Percentiles rank a stretch among this genome's conserved stretches.
Evolutionary conservation across 2,113 vertebrate genomes (phyloP).

Genomic region (Climacteris rufus): DNA sequence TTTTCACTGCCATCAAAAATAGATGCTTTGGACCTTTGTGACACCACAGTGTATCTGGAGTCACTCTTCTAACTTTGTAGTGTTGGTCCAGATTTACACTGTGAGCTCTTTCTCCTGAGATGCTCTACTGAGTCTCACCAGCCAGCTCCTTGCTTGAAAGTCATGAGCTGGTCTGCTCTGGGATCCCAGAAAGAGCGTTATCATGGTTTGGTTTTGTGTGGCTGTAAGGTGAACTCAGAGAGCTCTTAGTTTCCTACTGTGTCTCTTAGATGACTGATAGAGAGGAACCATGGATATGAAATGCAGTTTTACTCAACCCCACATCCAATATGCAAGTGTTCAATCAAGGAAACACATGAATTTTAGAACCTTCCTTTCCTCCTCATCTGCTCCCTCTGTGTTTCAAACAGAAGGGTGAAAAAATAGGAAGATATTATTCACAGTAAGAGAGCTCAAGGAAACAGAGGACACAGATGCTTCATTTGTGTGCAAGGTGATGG

Average conservation of each 20-base stretch:
- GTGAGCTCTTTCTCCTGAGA: not conserved
- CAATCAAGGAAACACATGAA: not conserved
- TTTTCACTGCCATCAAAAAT: not conserved
- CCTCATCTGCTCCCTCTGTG: constrained; percentile 30
- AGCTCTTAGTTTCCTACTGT: not conserved
- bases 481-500: not conserved
- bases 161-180: not conserved
- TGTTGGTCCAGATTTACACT: not conserved
- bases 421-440: constrained; percentile 25
- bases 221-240: not conserved
- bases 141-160: not conserved
- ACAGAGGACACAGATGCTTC: not conserved
- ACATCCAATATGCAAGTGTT: not conserved
- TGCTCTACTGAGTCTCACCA: not conserved
- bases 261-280: not conserved
- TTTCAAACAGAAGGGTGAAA: constrained; percentile 42
- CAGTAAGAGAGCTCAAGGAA: constrained; percentile 17
- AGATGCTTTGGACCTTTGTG: not conserved
- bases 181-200: not conserved
- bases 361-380: constrained; percentile 38
- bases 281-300: not conserved
- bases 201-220: not conserved
- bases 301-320: constrained; percentile 52
- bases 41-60: not conserved
- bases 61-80: not conserved